Evolutionary conservation across 2,888 invertebrate genomes (phyloP).

Genomic region (Vandiemenella viatica): DNA sequence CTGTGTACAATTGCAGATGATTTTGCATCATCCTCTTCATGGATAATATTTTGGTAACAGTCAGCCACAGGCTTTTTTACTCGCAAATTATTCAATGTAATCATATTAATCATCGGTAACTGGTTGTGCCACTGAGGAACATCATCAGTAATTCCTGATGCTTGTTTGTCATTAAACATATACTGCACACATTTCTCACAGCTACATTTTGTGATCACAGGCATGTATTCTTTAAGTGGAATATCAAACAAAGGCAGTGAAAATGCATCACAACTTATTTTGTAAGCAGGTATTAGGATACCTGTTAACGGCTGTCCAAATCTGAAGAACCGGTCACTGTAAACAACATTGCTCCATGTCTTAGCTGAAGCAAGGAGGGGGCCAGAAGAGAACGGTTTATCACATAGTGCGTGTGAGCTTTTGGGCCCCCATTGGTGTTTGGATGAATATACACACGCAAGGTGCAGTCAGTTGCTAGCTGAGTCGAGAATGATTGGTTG

Average conservation of each 20-base stretch:
- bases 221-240: slow-evolving; percentile 2
- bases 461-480: slow-evolving; percentile 28
- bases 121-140: no score
- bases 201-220: no score
- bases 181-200: no score
- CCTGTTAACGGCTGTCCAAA: slow-evolving; percentile 4
- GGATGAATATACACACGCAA: slow-evolving; percentile 7
- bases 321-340: slow-evolving; percentile 34
- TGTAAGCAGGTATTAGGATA: slow-evolving; percentile 3
- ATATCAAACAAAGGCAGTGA: slow-evolving; percentile 4
- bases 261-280: slow-evolving; percentile 2
- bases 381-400: no score
- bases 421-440: slow-evolving; percentile 6
- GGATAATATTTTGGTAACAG: not conserved
- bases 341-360: slow-evolving; percentile 28
- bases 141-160: no score
- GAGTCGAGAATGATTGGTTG: slow-evolving; percentile 22
- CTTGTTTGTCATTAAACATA: no score
- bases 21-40: slow-evolving; percentile 1
- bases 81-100: no score
- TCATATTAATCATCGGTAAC: no score
- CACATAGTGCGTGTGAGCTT: slow-evolving; percentile 7
- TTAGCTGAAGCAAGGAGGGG: not conserved
- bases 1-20: slow-evolving; percentile 2
- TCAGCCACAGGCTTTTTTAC: no score